Evolutionary conservation across 2,888 invertebrate species (phyloP), one percentile per base, ranked within the genome.

Genomic region (Pyrrhia umbra): DNA sequence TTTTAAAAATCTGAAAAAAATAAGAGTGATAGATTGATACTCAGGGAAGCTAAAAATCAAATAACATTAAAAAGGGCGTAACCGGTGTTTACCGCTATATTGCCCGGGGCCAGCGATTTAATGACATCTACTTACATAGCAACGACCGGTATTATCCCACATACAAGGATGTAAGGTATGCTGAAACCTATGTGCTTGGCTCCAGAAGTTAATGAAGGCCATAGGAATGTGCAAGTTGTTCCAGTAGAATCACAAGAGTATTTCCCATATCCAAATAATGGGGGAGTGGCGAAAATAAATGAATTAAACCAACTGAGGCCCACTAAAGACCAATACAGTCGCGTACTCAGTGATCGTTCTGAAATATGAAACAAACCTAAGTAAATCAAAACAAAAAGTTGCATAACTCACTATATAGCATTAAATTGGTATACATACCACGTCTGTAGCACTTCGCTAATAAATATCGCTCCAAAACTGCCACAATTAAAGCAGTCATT

Each of bases 181-280:
- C 90, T 91, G 80, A 90, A 95, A 10, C 95, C 94, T 55, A 93
- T 83, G 50, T 95, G 92, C 64, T 89, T 90, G 13, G 91, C 87
- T 68, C 90, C 91, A 46, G 92, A 90, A 45, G 83, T 77, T 2
- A 79, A 57, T 1, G 94, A 88, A 4, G 95, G 93, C 95, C 95
- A 95, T 30, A 94, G 86, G 30, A 95, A 86, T 1, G 94, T 88
- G 77, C 95, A 95, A 8, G 86, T 79, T 4, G 95, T 94, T 9
- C 95, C 94, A 2, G 94, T 95, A 2, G 93, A 81, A 72, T 95
- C 95, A 80, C 95, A 95, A 16, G 93, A 91, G 71, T 94, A 95
- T 47, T 89, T 77, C 39, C 95, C 95, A 70, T 94, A 95, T 1
- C 94, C 94, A 66, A 94, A 94, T 9, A 95, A 80, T 0, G 95